Evolutionary conservation across 2,888 invertebrate species (phyloP).

Genomic region (Lasioglossum morio): DNA sequence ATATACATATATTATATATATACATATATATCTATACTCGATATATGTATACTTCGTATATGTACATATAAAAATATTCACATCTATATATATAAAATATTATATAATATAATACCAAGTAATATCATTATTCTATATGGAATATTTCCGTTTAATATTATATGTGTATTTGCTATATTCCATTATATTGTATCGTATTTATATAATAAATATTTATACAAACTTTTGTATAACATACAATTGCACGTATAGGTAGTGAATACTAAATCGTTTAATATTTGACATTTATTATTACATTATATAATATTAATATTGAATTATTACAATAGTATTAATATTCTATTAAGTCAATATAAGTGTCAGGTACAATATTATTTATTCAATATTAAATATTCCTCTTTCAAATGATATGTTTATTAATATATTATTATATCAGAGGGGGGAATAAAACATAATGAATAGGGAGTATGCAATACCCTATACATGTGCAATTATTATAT

Average conservation of each 20-base stretch:
- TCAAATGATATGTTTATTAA: too few relatives aligned
- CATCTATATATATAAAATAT: not conserved
- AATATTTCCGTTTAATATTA: not conserved
- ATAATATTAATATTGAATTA: not conserved
- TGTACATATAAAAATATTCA: not conserved
- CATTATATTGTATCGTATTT: not conserved
- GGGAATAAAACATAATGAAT: not conserved
- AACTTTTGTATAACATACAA: not conserved
- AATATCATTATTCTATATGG: not conserved
- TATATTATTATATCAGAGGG: too few relatives aligned
- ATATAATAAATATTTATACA: not conserved
- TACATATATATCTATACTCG: conserved; percentile 40
- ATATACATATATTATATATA: conserved; percentile 9
- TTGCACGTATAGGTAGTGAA: not conserved
- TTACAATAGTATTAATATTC: too few relatives aligned
- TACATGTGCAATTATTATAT: not conserved
- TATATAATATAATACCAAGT: not conserved
- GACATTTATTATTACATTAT: too few relatives aligned
- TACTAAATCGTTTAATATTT: not conserved
- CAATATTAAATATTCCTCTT: too few relatives aligned
- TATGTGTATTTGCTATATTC: not conserved
- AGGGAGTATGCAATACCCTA: not conserved
- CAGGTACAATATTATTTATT: not conserved
- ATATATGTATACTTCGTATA: conserved; percentile 3
- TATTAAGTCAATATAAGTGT: not conserved